These are phyloP conservation scores for Paramisgurnus dabryanus DNA, from an alignment of 2,113 vertebrate genomes.

Conservation along the genomic window DNA sequence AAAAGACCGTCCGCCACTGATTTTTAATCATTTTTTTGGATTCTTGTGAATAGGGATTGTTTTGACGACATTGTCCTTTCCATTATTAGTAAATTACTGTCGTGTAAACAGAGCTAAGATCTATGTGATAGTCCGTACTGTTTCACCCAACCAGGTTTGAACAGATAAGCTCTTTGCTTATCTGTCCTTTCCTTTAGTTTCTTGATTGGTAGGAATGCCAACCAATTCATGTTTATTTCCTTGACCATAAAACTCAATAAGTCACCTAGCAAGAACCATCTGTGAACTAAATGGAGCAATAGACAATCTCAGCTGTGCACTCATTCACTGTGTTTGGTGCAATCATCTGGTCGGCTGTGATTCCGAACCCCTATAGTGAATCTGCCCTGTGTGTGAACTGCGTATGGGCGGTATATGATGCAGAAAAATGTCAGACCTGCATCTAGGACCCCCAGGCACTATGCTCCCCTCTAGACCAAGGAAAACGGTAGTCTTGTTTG, in stretches of 20 bases:
- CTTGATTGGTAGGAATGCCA: neutral
- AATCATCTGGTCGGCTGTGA: constrained; percentile 19
- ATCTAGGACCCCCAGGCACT: constrained; percentile 19
- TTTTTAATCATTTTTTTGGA: too few species aligned
- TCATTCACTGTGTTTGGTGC: neutral
- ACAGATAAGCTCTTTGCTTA: constrained; percentile 3
- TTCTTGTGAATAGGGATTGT: too few species aligned
- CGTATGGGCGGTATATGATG: neutral
- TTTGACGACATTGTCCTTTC: too few species aligned
- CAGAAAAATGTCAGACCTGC: neutral
- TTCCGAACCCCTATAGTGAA: neutral
- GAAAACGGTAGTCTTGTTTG: too few species aligned
- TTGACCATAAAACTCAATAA: constrained; percentile 29
- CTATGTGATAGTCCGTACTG: too few species aligned
- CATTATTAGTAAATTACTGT: too few species aligned
- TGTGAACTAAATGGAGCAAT: constrained; percentile 29
- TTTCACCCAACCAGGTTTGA: too few species aligned
- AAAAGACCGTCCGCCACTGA: too few species aligned
- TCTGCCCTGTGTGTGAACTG: neutral
- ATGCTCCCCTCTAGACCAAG: constrained; percentile 6
- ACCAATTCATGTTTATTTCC: neutral
- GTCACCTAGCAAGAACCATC: constrained; percentile 29
- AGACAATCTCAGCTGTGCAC: constrained; percentile 11
- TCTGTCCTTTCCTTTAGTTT: neutral
- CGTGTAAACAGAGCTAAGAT: too few species aligned